These are phyloP conservation scores for Cyprinodon tularosa DNA, from an alignment of 2,113 vertebrate species.

Conservation along the genomic window DNA sequence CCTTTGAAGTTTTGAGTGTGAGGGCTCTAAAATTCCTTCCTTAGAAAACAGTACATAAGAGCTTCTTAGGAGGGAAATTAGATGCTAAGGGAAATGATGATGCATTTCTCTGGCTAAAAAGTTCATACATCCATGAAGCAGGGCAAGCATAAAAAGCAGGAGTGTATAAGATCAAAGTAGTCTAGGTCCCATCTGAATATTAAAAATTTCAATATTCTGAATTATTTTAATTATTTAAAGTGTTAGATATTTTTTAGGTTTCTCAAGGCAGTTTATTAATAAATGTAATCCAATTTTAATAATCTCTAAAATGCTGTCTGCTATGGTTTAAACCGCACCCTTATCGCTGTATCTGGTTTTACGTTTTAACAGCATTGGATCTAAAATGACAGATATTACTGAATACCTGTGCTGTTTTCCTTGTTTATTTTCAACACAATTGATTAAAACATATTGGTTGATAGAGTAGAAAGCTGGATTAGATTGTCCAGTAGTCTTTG, in stretches of 20 bases:
- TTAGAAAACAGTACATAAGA: conserved; percentile 43
- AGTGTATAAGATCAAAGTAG: conserved; percentile 29
- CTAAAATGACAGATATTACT: neutral
- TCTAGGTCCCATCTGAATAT: conserved; percentile 27
- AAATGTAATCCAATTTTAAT: neutral
- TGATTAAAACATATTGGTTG: neutral
- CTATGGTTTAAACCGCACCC: neutral
- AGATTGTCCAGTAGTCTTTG: neutral
- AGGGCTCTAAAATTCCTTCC: conserved; percentile 25
- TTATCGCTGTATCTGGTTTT: neutral
- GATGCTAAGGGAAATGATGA: conserved; percentile 49
- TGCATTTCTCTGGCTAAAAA: conserved; percentile 58
- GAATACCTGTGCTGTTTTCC: neutral
- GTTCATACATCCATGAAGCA: conserved; percentile 48
- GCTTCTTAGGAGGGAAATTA: conserved; percentile 37
- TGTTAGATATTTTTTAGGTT: neutral
- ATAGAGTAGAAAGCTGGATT: neutral
- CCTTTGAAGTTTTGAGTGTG: conserved; percentile 68
- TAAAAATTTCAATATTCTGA: conserved; percentile 29
- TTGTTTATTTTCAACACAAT: neutral
- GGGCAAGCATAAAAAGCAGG: conserved; percentile 15
- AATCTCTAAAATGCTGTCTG: neutral
- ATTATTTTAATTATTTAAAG: conserved; percentile 21
- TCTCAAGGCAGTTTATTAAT: neutral
- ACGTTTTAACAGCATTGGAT: neutral